Base-by-base conservation (phyloP, 2,888 invertebrate species). In the Phanerotoma sp. region DNA sequence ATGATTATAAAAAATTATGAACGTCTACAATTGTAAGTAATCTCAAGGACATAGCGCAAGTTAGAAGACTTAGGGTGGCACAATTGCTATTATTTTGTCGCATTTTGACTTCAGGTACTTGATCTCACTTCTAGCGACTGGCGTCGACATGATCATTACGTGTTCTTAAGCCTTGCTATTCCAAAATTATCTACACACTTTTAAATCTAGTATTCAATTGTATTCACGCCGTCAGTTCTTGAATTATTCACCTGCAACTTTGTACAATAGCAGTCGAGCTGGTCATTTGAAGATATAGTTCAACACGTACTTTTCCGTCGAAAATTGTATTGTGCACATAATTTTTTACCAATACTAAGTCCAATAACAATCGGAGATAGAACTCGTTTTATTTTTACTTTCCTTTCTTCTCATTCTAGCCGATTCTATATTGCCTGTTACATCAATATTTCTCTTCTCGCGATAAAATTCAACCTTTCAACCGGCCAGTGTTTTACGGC, bases 381-480 rank as follows among this genome's bases (percentile, higher is more conserved):
- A 40, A 46, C 50, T 38, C 20, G 48, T 35, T 33, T 47, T 42
- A 30, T 50, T 44, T 48, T 47, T 18, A 44, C 32, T 51, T n/a
- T 25, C 37, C 22, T 30, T 33, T 48, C 30, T 33, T 37, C 47
- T 47, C 35, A 28, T 35, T 38, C 40, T 33, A 49, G n/a, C 42
- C 40, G 21, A 28, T 58, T 56, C 61, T 63, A 49, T 51, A 28
- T 35, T 67, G 64, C 66, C 56, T 67, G 66, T 68, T 63, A 66
- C 72, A 71, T 70, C 72, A 68, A 73, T 71, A 73, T 72, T 73
- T 73, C 69, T 71, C 66, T 70, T 62, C 63, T 63, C 60, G 66
- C 71, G 70, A 74, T 74, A 73, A 75, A 75, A 75, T 75, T 75
- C 71, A 70, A 75, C 68, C 72, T 75, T 73, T 74, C 71, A 71